phyloP scores from a whole-genome alignment of 1,140 invertebrate species.

The Matsumurasca onukii region DNA sequence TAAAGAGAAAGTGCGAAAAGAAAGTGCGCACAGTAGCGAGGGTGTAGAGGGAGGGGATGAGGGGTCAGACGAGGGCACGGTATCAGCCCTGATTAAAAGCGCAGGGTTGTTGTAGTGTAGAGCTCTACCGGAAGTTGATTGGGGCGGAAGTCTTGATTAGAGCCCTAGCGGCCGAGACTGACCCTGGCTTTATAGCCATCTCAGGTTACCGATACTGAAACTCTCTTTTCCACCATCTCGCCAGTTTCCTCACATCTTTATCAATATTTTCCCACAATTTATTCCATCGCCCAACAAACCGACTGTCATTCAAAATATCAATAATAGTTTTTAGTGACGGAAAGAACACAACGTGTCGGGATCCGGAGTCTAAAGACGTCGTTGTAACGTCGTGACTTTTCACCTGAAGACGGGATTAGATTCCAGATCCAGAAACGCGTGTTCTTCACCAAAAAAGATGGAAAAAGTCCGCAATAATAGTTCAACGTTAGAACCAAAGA shows the following conservation, averaged over 20 bases:
- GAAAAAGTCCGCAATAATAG: no score
- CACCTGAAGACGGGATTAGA: no score
- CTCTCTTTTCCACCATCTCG: no score
- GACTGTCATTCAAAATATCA: neutral
- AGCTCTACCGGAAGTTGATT: conserved; percentile 16
- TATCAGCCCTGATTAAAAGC: conserved; percentile 19
- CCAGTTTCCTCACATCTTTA: neutral
- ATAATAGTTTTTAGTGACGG: neutral
- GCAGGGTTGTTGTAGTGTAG: neutral
- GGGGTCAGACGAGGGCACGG: neutral
- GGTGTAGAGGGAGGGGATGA: neutral
- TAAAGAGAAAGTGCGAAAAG: no score
- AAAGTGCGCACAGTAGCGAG: no score
- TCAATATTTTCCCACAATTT: neutral
- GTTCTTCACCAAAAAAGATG: no score
- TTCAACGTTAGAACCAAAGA: no score
- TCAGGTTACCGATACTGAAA: neutral
- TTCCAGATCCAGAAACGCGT: no score
- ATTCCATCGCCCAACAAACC: neutral
- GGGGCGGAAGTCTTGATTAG: conserved; percentile 24
- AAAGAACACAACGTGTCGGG: no score
- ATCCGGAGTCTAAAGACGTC: no score
- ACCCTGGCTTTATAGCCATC: neutral
- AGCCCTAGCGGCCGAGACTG: neutral
- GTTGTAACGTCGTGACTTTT: no score